Evolutionary conservation across 2,888 invertebrate species (phyloP).

Genomic region (Oxyteleia sp.): DNA sequence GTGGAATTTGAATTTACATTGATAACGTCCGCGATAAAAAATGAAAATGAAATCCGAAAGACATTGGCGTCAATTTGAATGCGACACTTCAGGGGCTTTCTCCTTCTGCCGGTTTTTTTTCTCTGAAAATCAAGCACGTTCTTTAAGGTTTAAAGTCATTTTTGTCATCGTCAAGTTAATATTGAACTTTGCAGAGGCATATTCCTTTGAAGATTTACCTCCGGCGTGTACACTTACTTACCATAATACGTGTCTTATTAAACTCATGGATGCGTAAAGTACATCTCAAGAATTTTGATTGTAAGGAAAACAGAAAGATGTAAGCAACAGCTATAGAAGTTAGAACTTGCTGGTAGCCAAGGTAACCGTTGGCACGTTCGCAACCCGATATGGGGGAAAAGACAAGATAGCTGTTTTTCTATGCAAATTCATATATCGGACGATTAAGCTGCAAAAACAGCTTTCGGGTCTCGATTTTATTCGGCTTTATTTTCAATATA

Average conservation of each 20-base stretch:
- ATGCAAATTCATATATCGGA: too few relatives aligned
- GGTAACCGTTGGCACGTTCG: conserved; percentile 63
- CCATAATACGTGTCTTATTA: conserved; percentile 74
- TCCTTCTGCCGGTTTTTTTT: conserved; percentile 3
- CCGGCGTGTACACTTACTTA: conserved; percentile 72
- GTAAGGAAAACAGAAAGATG: conserved; percentile 74
- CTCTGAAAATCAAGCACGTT: conserved; percentile 48
- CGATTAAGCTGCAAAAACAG: too few relatives aligned
- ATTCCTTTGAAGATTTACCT: conserved; percentile 73
- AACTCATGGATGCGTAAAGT: conserved; percentile 74
- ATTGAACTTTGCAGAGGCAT: conserved; percentile 63
- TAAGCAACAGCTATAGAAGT: conserved; percentile 72
- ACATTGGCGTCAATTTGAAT: conserved; percentile 43
- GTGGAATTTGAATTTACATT: too few relatives aligned
- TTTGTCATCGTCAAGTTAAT: conserved; percentile 72
- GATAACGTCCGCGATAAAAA: too few relatives aligned
- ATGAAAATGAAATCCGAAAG: conserved; percentile 25
- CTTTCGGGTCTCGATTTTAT: too few relatives aligned
- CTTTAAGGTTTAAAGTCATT: conserved; percentile 71
- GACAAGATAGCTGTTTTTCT: conserved; percentile 65
- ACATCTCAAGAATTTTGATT: conserved; percentile 75
- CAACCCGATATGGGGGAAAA: conserved; percentile 42
- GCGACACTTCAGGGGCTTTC: conserved; percentile 13
- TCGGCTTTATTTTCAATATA: too few relatives aligned
- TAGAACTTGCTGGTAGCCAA: conserved; percentile 64